Percentiles rank a stretch among this genome's conserved stretches.
phyloP scores from a whole-genome alignment of 2,113 vertebrate genomes.

The Sminthopsis crassicaudata region DNA sequence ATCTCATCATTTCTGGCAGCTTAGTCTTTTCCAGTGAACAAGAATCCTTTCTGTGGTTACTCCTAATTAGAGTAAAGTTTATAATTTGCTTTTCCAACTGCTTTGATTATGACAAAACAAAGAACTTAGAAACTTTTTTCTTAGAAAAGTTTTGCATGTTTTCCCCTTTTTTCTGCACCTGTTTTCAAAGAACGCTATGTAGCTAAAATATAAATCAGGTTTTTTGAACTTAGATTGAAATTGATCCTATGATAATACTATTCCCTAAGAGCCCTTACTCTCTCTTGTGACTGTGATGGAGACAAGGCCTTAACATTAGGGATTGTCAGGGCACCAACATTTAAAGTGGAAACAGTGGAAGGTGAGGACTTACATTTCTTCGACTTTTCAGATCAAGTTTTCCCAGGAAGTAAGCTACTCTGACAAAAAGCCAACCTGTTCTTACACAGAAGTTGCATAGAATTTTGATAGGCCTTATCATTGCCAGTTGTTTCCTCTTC shows the following conservation, averaged over 20 bases:
- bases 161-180: neutral
- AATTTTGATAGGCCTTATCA: neutral
- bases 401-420: neutral
- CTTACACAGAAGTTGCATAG: neutral
- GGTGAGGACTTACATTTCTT: neutral
- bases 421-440: neutral
- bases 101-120: neutral
- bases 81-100: neutral
- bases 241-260: neutral
- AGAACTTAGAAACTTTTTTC: neutral
- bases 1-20: neutral
- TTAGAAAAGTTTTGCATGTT: neutral
- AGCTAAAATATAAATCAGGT: neutral
- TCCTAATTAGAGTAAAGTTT: neutral
- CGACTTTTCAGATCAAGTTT: neutral
- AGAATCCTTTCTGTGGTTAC: neutral
- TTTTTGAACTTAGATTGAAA: neutral
- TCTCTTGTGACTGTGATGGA: neutral
- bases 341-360: neutral
- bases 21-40: neutral
- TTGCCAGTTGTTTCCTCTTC: neutral
- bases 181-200: neutral
- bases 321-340: neutral
- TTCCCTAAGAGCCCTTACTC: neutral
- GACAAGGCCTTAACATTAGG: neutral